Evolutionary conservation across 2,888 invertebrate genomes (phyloP).

Genomic region (Lasioglossum vierecki): DNA sequence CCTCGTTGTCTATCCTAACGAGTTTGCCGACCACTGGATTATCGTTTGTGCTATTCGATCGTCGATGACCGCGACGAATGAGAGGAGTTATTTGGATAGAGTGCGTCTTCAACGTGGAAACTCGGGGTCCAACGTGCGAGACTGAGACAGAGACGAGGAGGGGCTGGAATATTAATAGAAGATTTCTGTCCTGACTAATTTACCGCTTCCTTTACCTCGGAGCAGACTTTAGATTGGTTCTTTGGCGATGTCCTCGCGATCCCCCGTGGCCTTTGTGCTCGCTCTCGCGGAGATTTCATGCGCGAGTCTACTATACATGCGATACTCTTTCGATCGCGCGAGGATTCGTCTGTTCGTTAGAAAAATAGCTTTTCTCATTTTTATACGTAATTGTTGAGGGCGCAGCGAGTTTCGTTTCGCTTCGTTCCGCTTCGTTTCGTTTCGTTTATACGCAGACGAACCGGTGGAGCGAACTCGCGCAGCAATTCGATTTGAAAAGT

Average conservation of each 20-base stretch:
- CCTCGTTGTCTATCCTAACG: no score
- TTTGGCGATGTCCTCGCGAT: conserved; percentile 34
- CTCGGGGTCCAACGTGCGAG: conserved; percentile 18
- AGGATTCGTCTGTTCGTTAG: not conserved
- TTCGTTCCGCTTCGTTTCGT: no score
- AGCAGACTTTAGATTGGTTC: conserved; percentile 36
- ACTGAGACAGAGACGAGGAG: conserved; percentile 7
- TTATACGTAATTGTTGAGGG: not conserved
- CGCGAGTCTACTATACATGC: not conserved
- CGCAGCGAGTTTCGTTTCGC: not conserved
- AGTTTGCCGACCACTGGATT: no score
- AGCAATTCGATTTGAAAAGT: not conserved
- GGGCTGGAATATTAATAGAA: conserved; percentile 70
- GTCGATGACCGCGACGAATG: conserved; percentile 16
- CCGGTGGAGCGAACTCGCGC: not conserved
- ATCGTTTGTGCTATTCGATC: not conserved
- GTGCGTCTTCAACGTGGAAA: conserved; percentile 50
- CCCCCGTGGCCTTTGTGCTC: not conserved
- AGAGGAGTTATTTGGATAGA: conserved; percentile 44
- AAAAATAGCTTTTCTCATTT: not conserved
- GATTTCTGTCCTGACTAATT: conserved; percentile 72
- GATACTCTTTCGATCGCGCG: not conserved
- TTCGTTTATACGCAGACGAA: not conserved
- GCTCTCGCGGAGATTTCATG: not conserved
- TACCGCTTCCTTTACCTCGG: conserved; percentile 70